Evolutionary conservation across 2,113 vertebrate species (phyloP), one percentile per base, ranked within the genome.

Genomic region (Calidris pygmaea): DNA sequence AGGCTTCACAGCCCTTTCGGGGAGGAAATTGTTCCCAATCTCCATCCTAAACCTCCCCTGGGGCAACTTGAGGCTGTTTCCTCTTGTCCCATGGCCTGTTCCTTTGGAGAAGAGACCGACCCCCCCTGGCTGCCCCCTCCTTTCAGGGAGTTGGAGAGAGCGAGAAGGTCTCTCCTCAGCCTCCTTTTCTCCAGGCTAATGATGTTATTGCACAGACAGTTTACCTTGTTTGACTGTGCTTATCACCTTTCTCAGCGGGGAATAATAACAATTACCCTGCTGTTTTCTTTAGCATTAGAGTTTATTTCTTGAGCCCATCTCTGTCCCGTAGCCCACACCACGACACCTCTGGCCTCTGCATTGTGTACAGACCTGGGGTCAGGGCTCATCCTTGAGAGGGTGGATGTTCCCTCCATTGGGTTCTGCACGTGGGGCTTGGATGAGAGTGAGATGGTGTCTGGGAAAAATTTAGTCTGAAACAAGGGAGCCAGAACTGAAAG

Each of bases 381-480:
- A 6, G 3, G 72, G 24, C 48, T 56, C 22, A 7, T 9, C 82
- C 47, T 8, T 12, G 23, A 4, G 29, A 22, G 39, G 9, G 23
- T 39, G 27, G 0, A 0, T 16, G 11, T 24, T 18, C 8, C 74
- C 18, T 27, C 8, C 4, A 0, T 20, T 34, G 5, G 30, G 17
- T 26, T n/a, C 21, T 9, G 43, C 13, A 24, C 22, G 1, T 4
- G 35, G 66, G 67, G 34, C 19, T 19, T 12, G 53, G 12, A n/a
- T 5, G 24, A 22, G 59, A 45, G 12, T 18, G 67, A n/a, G 74
- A 4, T 39, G 8, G 75, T 30, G 82, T 67, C 68, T 55, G 82
- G 68, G 52, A 59, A 9, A 59, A 39, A 21, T 34, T 37, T 6
- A 12, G 34, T 34, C 27, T 14, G 34, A 37, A 37, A 2, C 20